Evolutionary conservation across 1,140 invertebrate species (phyloP), one percentile per base, ranked within the genome.

Genomic region (Pachypeltis micranthus): DNA sequence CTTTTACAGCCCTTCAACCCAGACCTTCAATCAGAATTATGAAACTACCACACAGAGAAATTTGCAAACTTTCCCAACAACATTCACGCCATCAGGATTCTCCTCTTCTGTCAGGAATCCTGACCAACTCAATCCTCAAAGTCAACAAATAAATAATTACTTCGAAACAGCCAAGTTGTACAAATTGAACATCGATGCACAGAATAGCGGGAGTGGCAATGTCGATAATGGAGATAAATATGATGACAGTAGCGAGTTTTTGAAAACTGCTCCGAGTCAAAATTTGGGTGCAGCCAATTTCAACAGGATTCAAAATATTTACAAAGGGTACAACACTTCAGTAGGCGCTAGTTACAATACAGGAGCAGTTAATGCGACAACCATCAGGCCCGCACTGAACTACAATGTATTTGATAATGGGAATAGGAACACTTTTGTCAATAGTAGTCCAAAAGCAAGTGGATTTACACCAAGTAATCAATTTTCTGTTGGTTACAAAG

Each of bases 241-340:
- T 54, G 67, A 70, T 23, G 62, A 66, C 10, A 58, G 67, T 16
- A 68, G 66, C 2, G 70, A 71, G 54, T 70, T 66, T 24, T 34
- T 71, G 23, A 71, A 70, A 44, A 69, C 70, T 3, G 69, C 70
- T 2, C 67, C 62, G 1, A 70, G 69, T 44, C 66, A 66, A 12
- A 71, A 71, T 47, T 60, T 70, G 2, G 68, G 66, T 59, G 65
- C 68, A 0, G 70, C 69, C 44, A 69, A 68, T 44, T 63, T 71
- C 4, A 71, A 70, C 44, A 57, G 69, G 1, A 55, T 69, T 28
- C 61, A 63, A 10, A 67, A 66, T 26, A 67, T 56, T n/a, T 61
- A 68, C 12, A 67, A 69, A 25, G 63, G 44, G 19, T 68, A 70
- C 44, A 71, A 71, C 59, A 65, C 69, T 1, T 67, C 70, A 1